These are phyloP conservation scores for Trachymyrmex cornetzi DNA, from an alignment of 1,140 invertebrate genomes.

Conservation along the genomic window DNA sequence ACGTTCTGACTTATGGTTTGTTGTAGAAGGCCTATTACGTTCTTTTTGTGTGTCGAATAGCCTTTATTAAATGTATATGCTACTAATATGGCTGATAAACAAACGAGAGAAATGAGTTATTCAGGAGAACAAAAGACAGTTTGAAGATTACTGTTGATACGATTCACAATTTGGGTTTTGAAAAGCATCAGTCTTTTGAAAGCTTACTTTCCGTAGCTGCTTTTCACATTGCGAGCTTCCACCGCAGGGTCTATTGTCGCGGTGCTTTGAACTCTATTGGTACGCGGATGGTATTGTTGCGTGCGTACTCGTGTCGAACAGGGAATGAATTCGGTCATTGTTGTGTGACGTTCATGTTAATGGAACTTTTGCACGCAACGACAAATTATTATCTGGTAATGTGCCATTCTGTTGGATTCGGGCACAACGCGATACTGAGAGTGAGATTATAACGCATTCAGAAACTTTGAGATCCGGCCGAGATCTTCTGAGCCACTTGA, in stretches of 20 bases:
- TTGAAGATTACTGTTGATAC: neutral
- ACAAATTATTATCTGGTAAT: constrained; percentile 57
- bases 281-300: constrained; percentile 69
- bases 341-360: constrained; percentile 68
- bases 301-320: constrained; percentile 63
- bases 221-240: constrained; percentile 43
- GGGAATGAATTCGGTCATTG: constrained; percentile 68
- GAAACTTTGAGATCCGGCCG: neutral
- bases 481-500: neutral
- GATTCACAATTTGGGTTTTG: constrained; percentile 4
- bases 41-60: too few species aligned
- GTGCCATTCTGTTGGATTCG: constrained; percentile 28
- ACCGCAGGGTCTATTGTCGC: constrained; percentile 55
- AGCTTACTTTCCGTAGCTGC: constrained; percentile 35
- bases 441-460: neutral
- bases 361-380: constrained; percentile 64
- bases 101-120: neutral
- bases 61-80: too few species aligned
- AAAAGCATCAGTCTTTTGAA: neutral
- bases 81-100: too few species aligned
- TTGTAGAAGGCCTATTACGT: too few species aligned
- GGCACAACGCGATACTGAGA: neutral
- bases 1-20: too few species aligned
- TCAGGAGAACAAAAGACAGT: neutral
- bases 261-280: constrained; percentile 67